These are phyloP conservation scores for Laticauda colubrina DNA, from an alignment of 2,113 vertebrate species.

Conservation along the genomic window DNA sequence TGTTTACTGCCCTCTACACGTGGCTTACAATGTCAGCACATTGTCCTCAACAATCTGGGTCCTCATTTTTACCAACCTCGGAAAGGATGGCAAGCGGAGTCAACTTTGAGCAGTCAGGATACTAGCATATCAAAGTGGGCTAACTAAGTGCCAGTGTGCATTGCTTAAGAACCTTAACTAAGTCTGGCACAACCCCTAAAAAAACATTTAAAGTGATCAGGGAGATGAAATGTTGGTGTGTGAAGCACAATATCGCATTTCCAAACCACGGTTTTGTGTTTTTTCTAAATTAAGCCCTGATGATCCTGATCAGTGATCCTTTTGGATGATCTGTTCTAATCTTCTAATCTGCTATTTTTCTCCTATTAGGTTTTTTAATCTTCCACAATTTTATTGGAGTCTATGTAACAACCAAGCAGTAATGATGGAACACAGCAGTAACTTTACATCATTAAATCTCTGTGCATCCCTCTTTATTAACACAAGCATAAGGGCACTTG, in stretches of 20 bases:
- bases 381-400: neutral
- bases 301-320: neutral
- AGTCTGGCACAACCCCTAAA: neutral
- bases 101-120: too few species aligned
- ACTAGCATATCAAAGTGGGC: neutral
- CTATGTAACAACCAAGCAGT: neutral
- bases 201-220: neutral
- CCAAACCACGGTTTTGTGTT: neutral
- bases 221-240: neutral
- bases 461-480: neutral
- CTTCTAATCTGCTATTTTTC: neutral
- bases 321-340: neutral
- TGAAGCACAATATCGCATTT: neutral
- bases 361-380: neutral
- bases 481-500: neutral
- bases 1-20: too few species aligned
- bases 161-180: neutral
- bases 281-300: neutral
- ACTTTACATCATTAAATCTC: neutral
- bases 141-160: neutral
- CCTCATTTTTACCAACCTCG: too few species aligned
- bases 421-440: neutral
- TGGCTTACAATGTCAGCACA: too few species aligned
- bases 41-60: too few species aligned
- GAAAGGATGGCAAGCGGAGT: neutral